Evolutionary conservation across 37 sponge, comb jelly and placozoan species (phyloP), one percentile per base, ranked within the genome.

Genomic region (Oopsacas minuta): DNA sequence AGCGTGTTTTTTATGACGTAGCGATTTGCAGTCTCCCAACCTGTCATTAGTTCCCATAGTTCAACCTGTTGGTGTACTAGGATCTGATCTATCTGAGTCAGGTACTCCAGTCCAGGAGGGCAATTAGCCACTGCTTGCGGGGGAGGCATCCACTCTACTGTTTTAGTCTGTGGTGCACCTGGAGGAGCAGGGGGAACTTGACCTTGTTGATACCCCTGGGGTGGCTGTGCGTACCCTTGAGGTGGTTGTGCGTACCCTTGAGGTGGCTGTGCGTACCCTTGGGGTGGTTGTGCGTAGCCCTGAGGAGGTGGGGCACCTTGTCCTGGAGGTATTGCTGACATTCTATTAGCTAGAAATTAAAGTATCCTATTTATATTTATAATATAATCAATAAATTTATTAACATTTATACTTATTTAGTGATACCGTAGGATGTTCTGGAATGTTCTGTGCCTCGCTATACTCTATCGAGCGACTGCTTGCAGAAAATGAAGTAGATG

Each of bases 81-180:
- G 37, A 96, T 83, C 83, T 96, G 96, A 86, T 96, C 96, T 17
- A 96, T 83, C 83, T 96, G 96, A 20, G 91, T 91, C 35, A 96
- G 90, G 84, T 96, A 96, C 75, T 96, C 96, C 81, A 96, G 90
- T 36, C 96, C 96, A 36, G 94, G 94, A 0, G 96, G 96, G 49
- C 96, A 96, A 53, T 87, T 90, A 10, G 87, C 84, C 34, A 83
- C 23, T 22, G 88, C 86, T 32, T 88, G 88, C 20, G 90, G 88
- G 39, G 90, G 84, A 17, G 90, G 85, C 94, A 93, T 93, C 90
- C 92, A 90, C 32, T 75, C 85, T 1, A 39, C 87, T 22, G 37
- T 3, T n/a, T 61, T 10, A 25, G 30, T 10, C 28, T 61, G 75
- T 10, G 85, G 75, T 34, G 75, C 75, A 34, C 75, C 75, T 5